phyloP scores from a whole-genome alignment of 2,113 vertebrate genomes.

The Dicrurus megarhynchus region DNA sequence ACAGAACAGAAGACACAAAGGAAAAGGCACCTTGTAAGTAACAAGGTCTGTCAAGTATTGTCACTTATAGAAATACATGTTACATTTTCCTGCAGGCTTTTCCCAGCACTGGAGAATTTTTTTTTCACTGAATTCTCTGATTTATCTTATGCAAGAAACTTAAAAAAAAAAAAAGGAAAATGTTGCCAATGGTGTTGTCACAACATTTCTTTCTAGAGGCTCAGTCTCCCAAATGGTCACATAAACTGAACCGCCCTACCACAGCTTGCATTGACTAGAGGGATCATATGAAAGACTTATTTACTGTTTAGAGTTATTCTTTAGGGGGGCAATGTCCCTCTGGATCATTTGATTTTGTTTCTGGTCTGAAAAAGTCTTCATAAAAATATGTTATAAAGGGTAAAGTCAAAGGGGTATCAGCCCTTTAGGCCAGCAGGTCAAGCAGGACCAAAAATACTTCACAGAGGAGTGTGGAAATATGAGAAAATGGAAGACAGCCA shows the following conservation, averaged over 20 bases:
- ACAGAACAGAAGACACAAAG: constrained; percentile 7
- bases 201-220: not conserved
- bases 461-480: not conserved
- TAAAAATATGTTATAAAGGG: not conserved
- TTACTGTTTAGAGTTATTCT: not conserved
- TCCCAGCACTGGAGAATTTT: not conserved
- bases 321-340: not conserved
- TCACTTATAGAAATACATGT: not conserved
- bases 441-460: not conserved
- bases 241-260: not conserved
- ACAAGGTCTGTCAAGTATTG: not conserved
- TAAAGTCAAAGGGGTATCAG: not conserved
- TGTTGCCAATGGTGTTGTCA: not conserved
- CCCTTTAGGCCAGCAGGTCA: not conserved
- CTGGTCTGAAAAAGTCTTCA: not conserved
- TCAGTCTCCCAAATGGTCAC: not conserved
- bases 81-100: constrained; percentile 2
- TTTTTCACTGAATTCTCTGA: not conserved
- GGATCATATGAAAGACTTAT: not conserved
- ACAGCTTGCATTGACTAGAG: not conserved
- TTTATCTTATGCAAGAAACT: not conserved
- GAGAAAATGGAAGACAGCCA: not conserved
- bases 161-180: not conserved
- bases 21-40: not conserved
- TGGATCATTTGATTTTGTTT: not conserved